These are phyloP conservation scores for Nannospalax galili DNA, from an alignment of 2,113 vertebrate species.

Conservation along the genomic window DNA sequence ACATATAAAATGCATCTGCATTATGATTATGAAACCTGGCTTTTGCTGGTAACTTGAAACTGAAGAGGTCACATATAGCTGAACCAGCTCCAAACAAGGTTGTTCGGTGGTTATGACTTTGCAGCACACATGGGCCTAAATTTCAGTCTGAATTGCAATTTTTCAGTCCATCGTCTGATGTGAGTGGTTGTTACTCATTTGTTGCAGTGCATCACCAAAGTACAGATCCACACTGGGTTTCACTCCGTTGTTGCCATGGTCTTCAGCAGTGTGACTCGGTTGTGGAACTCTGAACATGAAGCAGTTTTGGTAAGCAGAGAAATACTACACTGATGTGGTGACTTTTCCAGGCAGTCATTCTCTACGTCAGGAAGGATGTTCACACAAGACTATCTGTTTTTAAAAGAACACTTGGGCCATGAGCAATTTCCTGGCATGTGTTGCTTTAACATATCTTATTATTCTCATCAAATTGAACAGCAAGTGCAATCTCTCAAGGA, in stretches of 20 bases:
- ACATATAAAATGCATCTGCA: slow-evolving; percentile 83
- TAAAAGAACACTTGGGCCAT: slow-evolving; percentile 91
- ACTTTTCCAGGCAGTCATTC: slow-evolving; percentile 94
- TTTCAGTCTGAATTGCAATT: slow-evolving; percentile 96
- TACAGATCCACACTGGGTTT: slow-evolving; percentile 79
- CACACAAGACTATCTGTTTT: slow-evolving; percentile 91
- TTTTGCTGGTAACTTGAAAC: slow-evolving; percentile 84
- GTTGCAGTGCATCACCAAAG: slow-evolving; percentile 88
- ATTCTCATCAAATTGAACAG: too few relatives aligned
- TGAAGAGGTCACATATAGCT: slow-evolving; percentile 56
- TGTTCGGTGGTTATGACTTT: slow-evolving; percentile 86
- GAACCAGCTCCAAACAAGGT: slow-evolving; percentile 83
- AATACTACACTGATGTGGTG: slow-evolving; percentile 86
- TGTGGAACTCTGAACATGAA: slow-evolving; percentile 84
- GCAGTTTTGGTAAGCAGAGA: slow-evolving; percentile 83
- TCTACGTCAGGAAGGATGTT: slow-evolving; percentile 96
- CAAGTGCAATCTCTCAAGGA: too few relatives aligned
- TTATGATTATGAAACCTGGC: slow-evolving; percentile 79
- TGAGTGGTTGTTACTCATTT: slow-evolving; percentile 93
- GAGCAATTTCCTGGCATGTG: too few relatives aligned
- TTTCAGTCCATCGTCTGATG: slow-evolving; percentile 87
- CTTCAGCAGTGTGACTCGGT: slow-evolving; percentile 90
- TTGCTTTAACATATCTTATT: too few relatives aligned
- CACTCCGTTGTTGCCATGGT: slow-evolving; percentile 84
- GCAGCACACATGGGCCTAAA: slow-evolving; percentile 92